Evolutionary conservation across 2,888 invertebrate species (phyloP), one percentile per base, ranked within the genome.

Genomic region (Hydraecia micacea): DNA sequence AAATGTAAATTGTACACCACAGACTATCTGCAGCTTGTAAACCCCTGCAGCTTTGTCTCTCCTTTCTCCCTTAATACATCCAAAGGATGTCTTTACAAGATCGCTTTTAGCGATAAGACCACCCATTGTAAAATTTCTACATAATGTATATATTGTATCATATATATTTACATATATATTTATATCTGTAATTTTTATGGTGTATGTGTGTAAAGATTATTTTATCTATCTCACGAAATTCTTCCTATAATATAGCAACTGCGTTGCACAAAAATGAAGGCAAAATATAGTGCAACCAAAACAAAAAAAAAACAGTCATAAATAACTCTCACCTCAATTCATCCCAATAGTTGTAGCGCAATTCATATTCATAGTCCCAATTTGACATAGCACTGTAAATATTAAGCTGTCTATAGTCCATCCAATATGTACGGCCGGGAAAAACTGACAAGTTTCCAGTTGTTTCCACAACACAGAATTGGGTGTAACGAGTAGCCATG

Each of bases 381-480:
- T 62, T 58, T 83, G 77, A 28, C 55, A 70, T 7, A 60, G n/a
- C 62, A 73, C 60, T 65, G 72, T 79, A 82, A 79, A 85, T 85
- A 85, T 85, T 63, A 75, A 73, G 58, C 62, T 73, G 25, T 60
- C 55, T 77, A 75, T 77, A 60, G 74, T 42, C 79, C 67, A 49
- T 75, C 76, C 79, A 77, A 85, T 85, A 82, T 85, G 72, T 60
- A 42, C 66, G 55, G 60, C 70, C 49, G 55, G 69, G 49, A 75
- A 75, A 85, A 77, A 79, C 58, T 71, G 81, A 65, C 77, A 75
- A 58, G 63, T 80, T 80, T 39, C 32, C 73, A 69, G 55, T 65
- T 67, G n/a, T 49, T 58, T 63, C 65, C 63, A 72, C 75, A 75
- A 42, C 32, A 67, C 52, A 46, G 25, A 76, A 83, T 83, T 71